Conservation (phyloP, 2,113 vertebrate genomes). For the Cololabis saira region DNA sequence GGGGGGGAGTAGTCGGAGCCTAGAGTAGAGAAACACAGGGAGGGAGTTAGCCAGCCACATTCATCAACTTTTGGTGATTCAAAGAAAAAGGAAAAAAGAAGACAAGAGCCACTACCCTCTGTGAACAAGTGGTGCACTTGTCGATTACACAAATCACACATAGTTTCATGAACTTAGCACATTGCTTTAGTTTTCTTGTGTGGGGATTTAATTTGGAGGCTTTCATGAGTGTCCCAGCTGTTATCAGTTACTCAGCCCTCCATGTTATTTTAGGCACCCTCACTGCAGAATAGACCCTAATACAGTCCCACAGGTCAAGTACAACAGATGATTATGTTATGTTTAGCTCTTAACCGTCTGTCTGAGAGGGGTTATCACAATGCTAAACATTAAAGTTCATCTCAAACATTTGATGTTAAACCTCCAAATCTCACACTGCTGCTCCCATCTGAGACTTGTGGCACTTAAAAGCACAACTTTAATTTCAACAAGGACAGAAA, state of each 20-base stretch:
- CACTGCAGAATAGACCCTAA: constrained; percentile 22
- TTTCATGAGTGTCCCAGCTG: constrained; percentile 13
- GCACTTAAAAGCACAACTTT: too few relatives aligned
- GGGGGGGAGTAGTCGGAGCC: constrained; percentile 98
- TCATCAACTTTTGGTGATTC: background rate
- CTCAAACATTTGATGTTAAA: too few relatives aligned
- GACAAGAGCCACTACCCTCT: too few relatives aligned
- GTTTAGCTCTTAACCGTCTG: constrained; percentile 5
- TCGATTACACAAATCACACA: constrained; percentile 9
- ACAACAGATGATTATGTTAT: constrained; percentile 31
- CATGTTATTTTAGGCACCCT: constrained; percentile 24
- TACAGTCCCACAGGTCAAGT: background rate
- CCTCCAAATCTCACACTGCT: too few relatives aligned
- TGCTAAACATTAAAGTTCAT: background rate
- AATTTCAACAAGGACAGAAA: too few relatives aligned
- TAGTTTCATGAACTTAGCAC: background rate
- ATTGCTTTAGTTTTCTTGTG: constrained; percentile 21
- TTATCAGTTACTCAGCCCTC: constrained; percentile 23
- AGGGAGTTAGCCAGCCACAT: constrained; percentile 23
- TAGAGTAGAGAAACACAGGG: constrained; percentile 50
- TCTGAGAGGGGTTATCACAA: constrained; percentile 1
- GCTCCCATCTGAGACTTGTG: too few relatives aligned
- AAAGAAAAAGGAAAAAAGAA: too few relatives aligned
- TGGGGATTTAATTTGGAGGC: constrained; percentile 24
- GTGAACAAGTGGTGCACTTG: constrained; percentile 3